Percentiles rank a stretch among this genome's conserved stretches.
Evolutionary conservation across 2,113 vertebrate species (phyloP).

Genomic region (Apus apus): DNA sequence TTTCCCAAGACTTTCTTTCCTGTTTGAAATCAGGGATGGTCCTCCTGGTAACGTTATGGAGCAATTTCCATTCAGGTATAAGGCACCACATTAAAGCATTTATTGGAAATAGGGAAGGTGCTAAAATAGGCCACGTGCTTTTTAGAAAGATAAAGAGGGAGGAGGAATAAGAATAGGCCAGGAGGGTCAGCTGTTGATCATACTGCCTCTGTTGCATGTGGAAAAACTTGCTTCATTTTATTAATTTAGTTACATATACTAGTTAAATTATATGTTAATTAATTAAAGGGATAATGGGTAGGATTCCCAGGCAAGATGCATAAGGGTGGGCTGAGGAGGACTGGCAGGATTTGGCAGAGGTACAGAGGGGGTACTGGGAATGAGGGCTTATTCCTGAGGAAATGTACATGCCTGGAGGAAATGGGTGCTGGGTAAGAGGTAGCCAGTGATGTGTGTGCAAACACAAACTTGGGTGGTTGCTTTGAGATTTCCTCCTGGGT

Average conservation of each 20-base stretch:
- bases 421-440: too few relatives aligned
- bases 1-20: background rate
- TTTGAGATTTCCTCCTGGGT: too few relatives aligned
- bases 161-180: background rate
- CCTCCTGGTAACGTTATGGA: background rate
- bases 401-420: background rate
- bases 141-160: background rate
- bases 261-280: background rate
- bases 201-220: background rate
- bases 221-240: background rate
- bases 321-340: background rate
- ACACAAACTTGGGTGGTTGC: too few relatives aligned
- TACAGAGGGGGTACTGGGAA: background rate
- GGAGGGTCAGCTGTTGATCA: background rate
- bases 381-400: background rate
- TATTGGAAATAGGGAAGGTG: background rate
- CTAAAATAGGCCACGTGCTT: background rate
- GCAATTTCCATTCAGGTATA: background rate
- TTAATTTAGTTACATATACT: background rate
- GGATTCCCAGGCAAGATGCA: background rate
- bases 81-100: rapidly evolving
- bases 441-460: too few relatives aligned
- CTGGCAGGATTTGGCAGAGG: background rate
- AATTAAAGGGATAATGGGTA: background rate
- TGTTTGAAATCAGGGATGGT: background rate